A percentile compares a stretch with the other conserved stretches of the same genome.
These are phyloP conservation scores for Pomacea canaliculata DNA, from an alignment of 2,888 invertebrate species.

Conservation along the genomic window DNA sequence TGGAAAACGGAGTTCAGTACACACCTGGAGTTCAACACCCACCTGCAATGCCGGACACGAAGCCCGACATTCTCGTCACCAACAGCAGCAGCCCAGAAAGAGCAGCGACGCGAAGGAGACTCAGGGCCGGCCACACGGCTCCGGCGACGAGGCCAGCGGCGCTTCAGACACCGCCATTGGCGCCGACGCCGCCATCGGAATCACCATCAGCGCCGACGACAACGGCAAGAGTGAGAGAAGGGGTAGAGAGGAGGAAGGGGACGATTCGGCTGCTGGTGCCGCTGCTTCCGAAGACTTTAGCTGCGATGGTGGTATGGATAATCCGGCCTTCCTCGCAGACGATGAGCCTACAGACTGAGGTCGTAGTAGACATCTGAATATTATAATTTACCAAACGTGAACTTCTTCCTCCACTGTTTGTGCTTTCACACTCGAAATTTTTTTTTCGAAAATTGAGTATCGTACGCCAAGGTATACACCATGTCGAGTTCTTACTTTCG, in stretches of 20 bases:
- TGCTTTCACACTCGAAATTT: too few relatives aligned
- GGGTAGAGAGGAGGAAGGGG: conserved; percentile 1
- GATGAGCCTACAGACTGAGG: neutral
- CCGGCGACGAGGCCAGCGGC: neutral
- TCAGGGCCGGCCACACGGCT: neutral
- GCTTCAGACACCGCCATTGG: neutral
- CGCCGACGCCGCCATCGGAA: neutral
- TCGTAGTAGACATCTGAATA: too few relatives aligned
- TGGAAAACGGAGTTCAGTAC: too few relatives aligned
- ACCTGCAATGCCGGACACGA: neutral
- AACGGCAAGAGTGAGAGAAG: neutral
- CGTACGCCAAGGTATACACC: too few relatives aligned
- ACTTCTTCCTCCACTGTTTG: too few relatives aligned
- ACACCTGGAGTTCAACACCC: neutral
- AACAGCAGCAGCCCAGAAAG: neutral
- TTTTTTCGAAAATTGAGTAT: too few relatives aligned
- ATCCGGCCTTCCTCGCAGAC: neutral
- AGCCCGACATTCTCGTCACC: neutral
- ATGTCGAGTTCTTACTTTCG: too few relatives aligned
- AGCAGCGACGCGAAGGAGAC: neutral
- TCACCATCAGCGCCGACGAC: neutral
- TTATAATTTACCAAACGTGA: too few relatives aligned
- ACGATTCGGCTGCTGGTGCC: neutral
- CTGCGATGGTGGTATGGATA: conserved; percentile 6
- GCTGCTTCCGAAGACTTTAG: neutral